Conservation (phyloP, 37 sponge, comb jelly and placozoan genomes). For the Diacarnus erythraeanus region DNA sequence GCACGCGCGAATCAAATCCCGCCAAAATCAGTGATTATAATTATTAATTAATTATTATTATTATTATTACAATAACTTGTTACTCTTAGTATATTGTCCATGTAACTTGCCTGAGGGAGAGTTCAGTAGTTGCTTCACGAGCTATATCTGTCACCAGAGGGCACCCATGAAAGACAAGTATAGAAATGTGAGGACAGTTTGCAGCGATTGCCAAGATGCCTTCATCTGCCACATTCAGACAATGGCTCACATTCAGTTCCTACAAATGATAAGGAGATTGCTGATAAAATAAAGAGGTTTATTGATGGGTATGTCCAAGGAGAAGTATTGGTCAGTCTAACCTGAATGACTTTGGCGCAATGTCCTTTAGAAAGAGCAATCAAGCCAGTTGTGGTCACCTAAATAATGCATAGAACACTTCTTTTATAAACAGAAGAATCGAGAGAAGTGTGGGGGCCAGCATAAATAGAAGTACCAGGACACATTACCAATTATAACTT, state of each 20-base stretch:
- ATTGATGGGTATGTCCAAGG: not conserved
- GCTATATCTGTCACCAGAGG: slow-evolving; percentile 42
- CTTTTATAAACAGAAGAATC: too few species aligned
- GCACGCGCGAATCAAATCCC: not conserved
- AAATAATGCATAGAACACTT: not conserved
- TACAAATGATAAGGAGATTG: slow-evolving; percentile 3
- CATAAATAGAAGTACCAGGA: too few species aligned
- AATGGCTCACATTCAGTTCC: slow-evolving; percentile 67
- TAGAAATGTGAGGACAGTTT: slow-evolving; percentile 51
- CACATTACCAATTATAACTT: too few species aligned
- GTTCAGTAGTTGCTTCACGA: slow-evolving; percentile 16
- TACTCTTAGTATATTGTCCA: slow-evolving; percentile 53
- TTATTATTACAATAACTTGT: too few species aligned
- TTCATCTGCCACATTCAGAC: slow-evolving; percentile 57
- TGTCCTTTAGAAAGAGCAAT: slow-evolving; percentile 9
- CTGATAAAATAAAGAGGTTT: not conserved
- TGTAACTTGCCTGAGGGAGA: slow-evolving; percentile 40
- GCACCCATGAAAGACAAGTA: slow-evolving; percentile 59
- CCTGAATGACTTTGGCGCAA: slow-evolving; percentile 48
- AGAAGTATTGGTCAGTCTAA: not conserved
- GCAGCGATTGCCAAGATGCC: slow-evolving; percentile 29
- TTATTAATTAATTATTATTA: too few species aligned
- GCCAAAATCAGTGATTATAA: not conserved
- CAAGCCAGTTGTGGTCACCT: slow-evolving; percentile 40
- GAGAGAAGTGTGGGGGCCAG: too few species aligned